Evolutionary conservation across 2,113 vertebrate species (phyloP).

Genomic region (Dissostichus mawsoni): DNA sequence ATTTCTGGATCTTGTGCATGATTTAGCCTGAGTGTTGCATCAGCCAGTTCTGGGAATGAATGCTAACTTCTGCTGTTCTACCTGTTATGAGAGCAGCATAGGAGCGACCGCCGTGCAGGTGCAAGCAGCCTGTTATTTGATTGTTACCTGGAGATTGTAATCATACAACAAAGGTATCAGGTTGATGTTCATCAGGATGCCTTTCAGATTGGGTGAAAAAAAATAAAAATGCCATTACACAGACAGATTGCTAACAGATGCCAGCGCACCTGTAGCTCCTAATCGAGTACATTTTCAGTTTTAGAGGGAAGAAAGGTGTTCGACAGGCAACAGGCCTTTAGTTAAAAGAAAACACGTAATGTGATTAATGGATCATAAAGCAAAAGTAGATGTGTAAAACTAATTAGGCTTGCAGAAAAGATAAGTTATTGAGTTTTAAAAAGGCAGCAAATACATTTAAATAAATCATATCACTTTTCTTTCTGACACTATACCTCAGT

Average conservation of each 20-base stretch:
- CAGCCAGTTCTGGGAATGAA: slow-evolving; percentile 60
- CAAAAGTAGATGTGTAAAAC: background rate
- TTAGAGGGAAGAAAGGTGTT: slow-evolving; percentile 33
- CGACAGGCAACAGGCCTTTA: slow-evolving; percentile 38
- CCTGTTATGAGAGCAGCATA: slow-evolving; percentile 69
- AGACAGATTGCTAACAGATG: slow-evolving; percentile 83
- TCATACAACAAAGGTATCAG: slow-evolving; percentile 61
- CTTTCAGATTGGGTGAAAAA: slow-evolving; percentile 53
- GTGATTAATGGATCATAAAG: background rate
- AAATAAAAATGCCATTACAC: slow-evolving; percentile 34
- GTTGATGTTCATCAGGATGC: slow-evolving; percentile 57
- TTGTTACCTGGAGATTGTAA: slow-evolving; percentile 82
- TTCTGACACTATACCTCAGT: background rate
- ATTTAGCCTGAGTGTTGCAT: slow-evolving; percentile 71
- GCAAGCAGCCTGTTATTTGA: slow-evolving; percentile 69
- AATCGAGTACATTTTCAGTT: slow-evolving; percentile 53
- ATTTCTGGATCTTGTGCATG: slow-evolving; percentile 65
- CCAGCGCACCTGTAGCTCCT: slow-evolving; percentile 78
- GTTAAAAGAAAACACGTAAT: background rate
- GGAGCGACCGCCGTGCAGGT: slow-evolving; percentile 68
- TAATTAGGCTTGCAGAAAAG: background rate
- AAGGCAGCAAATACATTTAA: background rate
- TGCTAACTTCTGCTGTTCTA: slow-evolving; percentile 49
- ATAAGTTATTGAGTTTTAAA: background rate
- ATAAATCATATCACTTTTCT: background rate